These are phyloP conservation scores for Himalopsyche phryganea DNA, from an alignment of 1,140 invertebrate genomes.

Conservation along the genomic window DNA sequence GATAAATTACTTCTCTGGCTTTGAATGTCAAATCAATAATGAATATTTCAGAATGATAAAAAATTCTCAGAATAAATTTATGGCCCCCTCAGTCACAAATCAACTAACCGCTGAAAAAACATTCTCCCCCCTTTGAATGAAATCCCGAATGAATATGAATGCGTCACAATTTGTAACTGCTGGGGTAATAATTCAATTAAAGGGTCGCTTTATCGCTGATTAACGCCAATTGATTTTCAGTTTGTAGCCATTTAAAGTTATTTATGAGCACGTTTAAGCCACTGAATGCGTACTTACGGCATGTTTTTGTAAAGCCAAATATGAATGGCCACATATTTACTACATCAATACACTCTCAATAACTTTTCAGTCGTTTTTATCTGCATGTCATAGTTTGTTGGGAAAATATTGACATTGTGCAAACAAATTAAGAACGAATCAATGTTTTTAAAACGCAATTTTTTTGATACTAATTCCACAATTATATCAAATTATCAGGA, in stretches of 20 bases:
- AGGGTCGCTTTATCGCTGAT: slow-evolving; percentile 1
- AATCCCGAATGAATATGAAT: neutral
- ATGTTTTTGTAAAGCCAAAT: too few species aligned
- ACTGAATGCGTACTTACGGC: too few species aligned
- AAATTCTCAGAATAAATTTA: neutral
- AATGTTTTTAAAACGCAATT: too few species aligned
- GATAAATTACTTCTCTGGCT: too few species aligned
- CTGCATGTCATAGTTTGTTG: too few species aligned
- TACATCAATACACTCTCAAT: too few species aligned
- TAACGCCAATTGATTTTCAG: slow-evolving; percentile 1
- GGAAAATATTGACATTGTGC: too few species aligned
- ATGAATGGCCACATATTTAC: too few species aligned
- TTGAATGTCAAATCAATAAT: neutral
- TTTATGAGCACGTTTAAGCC: neutral
- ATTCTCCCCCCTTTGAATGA: neutral
- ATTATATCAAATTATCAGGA: too few species aligned
- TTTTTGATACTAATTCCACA: too few species aligned
- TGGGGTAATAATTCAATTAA: neutral
- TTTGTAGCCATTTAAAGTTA: neutral
- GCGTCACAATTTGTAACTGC: neutral
- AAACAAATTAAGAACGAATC: too few species aligned
- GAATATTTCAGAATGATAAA: neutral
- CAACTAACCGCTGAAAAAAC: neutral
- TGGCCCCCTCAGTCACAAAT: neutral
- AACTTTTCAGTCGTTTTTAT: too few species aligned